phyloP scores from a whole-genome alignment of 92 coral and sea anemone genomes.

The Pocillopora meandrina region DNA sequence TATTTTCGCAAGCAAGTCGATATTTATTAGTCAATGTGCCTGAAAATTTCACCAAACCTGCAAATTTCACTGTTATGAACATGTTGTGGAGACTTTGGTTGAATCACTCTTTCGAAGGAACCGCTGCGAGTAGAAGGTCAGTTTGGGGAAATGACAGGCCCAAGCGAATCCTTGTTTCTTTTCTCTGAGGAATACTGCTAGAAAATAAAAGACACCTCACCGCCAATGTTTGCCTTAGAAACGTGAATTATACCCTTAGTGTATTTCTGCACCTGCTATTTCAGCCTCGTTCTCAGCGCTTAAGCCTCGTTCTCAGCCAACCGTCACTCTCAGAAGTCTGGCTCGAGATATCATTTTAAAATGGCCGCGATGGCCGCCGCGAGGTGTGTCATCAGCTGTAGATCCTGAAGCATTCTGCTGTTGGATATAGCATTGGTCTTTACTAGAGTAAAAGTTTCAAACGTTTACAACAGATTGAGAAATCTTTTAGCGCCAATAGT shows the following conservation, averaged over 20 bases:
- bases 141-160: background rate
- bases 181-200: background rate
- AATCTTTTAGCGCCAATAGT: conserved; percentile 25
- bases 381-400: background rate
- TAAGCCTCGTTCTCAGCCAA: background rate
- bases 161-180: background rate
- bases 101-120: background rate
- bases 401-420: background rate
- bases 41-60: conserved; percentile 67
- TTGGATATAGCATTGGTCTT: conserved; percentile 20
- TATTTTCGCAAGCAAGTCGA: background rate
- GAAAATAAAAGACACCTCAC: conserved; percentile 8
- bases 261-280: conserved; percentile 11
- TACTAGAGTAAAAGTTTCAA: conserved; percentile 36
- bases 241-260: background rate
- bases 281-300: background rate
- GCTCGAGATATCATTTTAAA: conserved; percentile 1
- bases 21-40: background rate
- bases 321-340: conserved; percentile 14
- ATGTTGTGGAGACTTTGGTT: conserved; percentile 22
- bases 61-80: conserved; percentile 88
- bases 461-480: conserved; percentile 25
- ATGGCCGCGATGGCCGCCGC: conserved; percentile 10
- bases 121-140: background rate
- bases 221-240: conserved; percentile 25